Percentiles rank a stretch among this genome's conserved stretches.
phyloP scores from a whole-genome alignment of 2,113 vertebrate species.

The Aleadryas rufinucha region DNA sequence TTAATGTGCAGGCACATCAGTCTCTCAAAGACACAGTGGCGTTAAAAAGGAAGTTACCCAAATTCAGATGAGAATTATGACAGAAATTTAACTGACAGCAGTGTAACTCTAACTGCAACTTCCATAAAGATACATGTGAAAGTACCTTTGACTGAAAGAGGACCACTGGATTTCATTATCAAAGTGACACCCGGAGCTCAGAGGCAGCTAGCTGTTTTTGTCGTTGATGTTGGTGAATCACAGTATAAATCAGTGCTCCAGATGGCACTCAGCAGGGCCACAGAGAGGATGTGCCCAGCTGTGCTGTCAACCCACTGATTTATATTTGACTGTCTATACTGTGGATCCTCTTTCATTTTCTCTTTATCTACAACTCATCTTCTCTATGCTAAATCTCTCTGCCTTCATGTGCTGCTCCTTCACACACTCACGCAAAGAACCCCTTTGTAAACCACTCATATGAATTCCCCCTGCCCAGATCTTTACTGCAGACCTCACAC shows the following conservation, averaged over 20 bases:
- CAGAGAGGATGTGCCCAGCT: neutral
- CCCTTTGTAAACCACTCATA: neutral
- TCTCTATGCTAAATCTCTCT: neutral
- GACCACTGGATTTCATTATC: neutral
- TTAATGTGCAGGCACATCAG: neutral
- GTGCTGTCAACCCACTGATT: neutral
- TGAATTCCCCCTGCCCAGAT: neutral
- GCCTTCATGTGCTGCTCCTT: neutral
- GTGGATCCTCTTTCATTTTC: neutral
- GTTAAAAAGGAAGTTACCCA: neutral
- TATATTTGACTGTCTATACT: neutral
- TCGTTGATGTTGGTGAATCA: neutral
- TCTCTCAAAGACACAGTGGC: neutral
- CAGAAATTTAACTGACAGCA: neutral
- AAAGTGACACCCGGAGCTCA: neutral
- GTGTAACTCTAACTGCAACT: neutral
- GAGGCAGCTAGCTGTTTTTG: neutral
- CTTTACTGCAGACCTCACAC: neutral
- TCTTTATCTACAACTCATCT: neutral
- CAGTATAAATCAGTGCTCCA: neutral
- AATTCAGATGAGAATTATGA: neutral
- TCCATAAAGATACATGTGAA: neutral
- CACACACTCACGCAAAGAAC: neutral
- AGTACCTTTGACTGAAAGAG: neutral
- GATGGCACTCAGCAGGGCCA: neutral